Conservation (phyloP, 2,797 vertebrate species). For the Tiaroga cobitis region DNA sequence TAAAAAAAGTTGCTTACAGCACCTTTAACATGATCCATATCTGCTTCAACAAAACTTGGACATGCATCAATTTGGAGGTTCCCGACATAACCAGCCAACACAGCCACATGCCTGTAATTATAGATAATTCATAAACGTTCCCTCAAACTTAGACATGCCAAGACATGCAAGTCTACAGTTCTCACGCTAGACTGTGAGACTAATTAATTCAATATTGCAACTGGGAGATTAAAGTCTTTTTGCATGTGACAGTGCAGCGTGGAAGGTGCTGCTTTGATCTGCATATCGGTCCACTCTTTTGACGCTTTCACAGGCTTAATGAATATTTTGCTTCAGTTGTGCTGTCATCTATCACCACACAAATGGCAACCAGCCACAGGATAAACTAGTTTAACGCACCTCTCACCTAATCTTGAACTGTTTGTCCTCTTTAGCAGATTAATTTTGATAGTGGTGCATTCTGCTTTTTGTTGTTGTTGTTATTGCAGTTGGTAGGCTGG, state of each 20-base stretch:
- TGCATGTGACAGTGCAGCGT: slow-evolving; percentile 69
- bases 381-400: slow-evolving; percentile 63
- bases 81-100: slow-evolving; percentile 65
- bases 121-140: slow-evolving; percentile 63
- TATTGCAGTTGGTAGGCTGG: neutral
- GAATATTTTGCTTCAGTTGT: slow-evolving; percentile 71
- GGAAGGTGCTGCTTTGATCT: slow-evolving; percentile 70
- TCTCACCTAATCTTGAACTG: slow-evolving; percentile 29
- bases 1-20: slow-evolving; percentile 20
- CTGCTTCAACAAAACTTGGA: slow-evolving; percentile 17
- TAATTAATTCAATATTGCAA: slow-evolving; percentile 77
- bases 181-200: slow-evolving; percentile 70
- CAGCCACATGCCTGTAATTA: slow-evolving; percentile 47
- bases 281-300: slow-evolving; percentile 71
- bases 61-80: neutral
- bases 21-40: slow-evolving; percentile 30
- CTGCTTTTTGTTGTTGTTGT: neutral
- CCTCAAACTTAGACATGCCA: slow-evolving; percentile 62
- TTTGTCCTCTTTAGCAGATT: slow-evolving; percentile 2
- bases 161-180: slow-evolving; percentile 68
- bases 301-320: slow-evolving; percentile 70
- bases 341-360: slow-evolving; percentile 63
- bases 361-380: slow-evolving; percentile 60
- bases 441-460: neutral
- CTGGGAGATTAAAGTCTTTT: slow-evolving; percentile 58